These are phyloP conservation scores for Rhinoraja longicauda DNA, from an alignment of 2,797 vertebrate genomes.

Conservation along the genomic window DNA sequence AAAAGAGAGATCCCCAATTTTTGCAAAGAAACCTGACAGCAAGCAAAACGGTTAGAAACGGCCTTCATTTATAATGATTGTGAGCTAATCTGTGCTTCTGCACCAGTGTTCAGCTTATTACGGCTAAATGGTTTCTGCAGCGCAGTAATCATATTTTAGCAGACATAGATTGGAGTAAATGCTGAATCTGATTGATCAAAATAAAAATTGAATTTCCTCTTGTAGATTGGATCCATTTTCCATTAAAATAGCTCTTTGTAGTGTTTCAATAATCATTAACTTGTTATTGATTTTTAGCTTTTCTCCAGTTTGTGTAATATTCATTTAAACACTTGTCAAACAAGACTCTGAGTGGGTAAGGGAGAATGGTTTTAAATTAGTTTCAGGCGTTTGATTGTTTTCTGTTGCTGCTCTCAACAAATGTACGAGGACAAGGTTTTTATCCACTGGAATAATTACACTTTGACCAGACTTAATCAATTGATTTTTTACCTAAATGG, in stretches of 20 bases:
- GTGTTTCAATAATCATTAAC: slow-evolving; percentile 59
- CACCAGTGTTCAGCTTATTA: slow-evolving; percentile 52
- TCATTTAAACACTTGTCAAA: slow-evolving; percentile 49
- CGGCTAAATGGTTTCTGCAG: slow-evolving; percentile 52
- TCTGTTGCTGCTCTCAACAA: not conserved
- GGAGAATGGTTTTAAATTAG: not conserved
- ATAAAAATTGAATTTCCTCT: slow-evolving; percentile 54
- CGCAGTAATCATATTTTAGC: slow-evolving; percentile 54
- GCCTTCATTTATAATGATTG: slow-evolving; percentile 57
- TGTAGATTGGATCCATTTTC: slow-evolving; percentile 53
- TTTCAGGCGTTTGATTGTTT: not conserved
- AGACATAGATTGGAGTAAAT: slow-evolving; percentile 51
- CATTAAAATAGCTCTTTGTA: slow-evolving; percentile 52
- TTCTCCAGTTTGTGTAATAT: slow-evolving; percentile 48
- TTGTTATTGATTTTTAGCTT: slow-evolving; percentile 52
- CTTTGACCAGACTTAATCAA: not conserved
- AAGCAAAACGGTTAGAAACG: slow-evolving; percentile 51
- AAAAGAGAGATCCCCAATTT: slow-evolving; percentile 54
- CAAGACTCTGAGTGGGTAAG: slow-evolving; percentile 42
- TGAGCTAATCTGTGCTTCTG: slow-evolving; percentile 53
- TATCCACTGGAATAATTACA: not conserved
- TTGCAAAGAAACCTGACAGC: slow-evolving; percentile 50
- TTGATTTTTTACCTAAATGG: not conserved
- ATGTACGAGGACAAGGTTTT: not conserved
- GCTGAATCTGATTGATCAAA: slow-evolving; percentile 53